phyloP scores from a whole-genome alignment of 92 coral and sea anemone genomes.

The Scolanthus callimorphus region DNA sequence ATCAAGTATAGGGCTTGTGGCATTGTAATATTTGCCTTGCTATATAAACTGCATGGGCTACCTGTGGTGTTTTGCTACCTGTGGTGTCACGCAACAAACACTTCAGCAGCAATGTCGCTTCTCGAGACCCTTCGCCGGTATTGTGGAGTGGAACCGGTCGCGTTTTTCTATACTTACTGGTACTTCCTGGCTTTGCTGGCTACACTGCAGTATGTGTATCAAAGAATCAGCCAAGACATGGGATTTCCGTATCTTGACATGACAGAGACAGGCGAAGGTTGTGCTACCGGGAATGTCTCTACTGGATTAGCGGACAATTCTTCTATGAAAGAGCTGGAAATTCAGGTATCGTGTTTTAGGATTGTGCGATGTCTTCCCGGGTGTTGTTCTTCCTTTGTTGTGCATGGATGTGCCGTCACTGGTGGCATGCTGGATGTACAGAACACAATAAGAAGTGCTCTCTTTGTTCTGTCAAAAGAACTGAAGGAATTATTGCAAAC shows the following conservation, averaged over 20 bases:
- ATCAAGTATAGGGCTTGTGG: too few relatives aligned
- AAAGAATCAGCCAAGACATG: slow-evolving; percentile 58
- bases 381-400: too few relatives aligned
- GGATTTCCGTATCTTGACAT: slow-evolving; percentile 60
- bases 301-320: slow-evolving; percentile 18
- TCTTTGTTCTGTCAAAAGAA: too few relatives aligned
- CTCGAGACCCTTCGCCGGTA: background rate
- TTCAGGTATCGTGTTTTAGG: too few relatives aligned
- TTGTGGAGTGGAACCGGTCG: slow-evolving; percentile 65
- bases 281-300: slow-evolving; percentile 38
- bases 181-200: slow-evolving; percentile 50
- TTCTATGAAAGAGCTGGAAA: slow-evolving; percentile 36
- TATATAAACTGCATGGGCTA: slow-evolving; percentile 1
- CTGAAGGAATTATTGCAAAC: too few relatives aligned
- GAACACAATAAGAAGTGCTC: too few relatives aligned
- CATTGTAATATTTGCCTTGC: too few relatives aligned
- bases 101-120: background rate
- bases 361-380: too few relatives aligned
- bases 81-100: background rate
- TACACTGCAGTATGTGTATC: slow-evolving; percentile 66
- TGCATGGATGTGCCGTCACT: too few relatives aligned
- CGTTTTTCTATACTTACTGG: slow-evolving; percentile 72
- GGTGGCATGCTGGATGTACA: too few relatives aligned
- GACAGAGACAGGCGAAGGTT: slow-evolving; percentile 22
- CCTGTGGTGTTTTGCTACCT: background rate